Evolutionary conservation across 2,113 vertebrate species (phyloP).

Genomic region (Boleophthalmus pectinirostris): DNA sequence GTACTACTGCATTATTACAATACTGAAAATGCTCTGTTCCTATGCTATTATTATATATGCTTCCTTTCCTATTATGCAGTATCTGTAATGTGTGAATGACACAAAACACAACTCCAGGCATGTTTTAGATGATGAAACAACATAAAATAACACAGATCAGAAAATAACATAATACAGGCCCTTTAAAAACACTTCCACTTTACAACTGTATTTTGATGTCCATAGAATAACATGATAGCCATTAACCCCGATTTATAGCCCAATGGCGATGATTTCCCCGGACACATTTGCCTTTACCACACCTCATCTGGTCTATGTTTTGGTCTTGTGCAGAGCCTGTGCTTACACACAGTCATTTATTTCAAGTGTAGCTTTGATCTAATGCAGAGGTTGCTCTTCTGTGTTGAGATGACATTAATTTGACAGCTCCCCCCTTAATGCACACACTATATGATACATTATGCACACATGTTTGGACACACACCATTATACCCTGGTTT

Average conservation of each 20-base stretch:
- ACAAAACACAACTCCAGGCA: no score
- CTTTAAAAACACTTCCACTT: background rate
- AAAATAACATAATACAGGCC: no score
- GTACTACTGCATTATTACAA: no score
- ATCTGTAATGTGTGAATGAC: no score
- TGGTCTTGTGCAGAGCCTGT: background rate
- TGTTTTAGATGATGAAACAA: no score
- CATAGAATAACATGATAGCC: background rate
- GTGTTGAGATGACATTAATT: conserved; percentile 5
- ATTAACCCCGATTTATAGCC: background rate
- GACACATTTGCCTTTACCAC: background rate
- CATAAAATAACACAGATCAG: no score
- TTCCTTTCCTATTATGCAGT: no score
- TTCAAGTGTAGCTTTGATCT: conserved; percentile 26
- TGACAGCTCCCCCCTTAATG: conserved; percentile 28
- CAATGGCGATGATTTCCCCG: background rate
- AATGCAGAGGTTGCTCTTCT: background rate
- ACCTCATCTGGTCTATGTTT: conserved; percentile 3
- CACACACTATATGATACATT: conserved; percentile 15
- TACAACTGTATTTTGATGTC: background rate
- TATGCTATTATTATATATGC: no score
- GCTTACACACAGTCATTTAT: conserved; percentile 8
- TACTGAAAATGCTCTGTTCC: no score
- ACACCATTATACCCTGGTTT: background rate
- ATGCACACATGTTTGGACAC: conserved; percentile 9